phyloP scores from a whole-genome alignment of 2,888 invertebrate species.

The Tenthredo scrophulariae region DNA sequence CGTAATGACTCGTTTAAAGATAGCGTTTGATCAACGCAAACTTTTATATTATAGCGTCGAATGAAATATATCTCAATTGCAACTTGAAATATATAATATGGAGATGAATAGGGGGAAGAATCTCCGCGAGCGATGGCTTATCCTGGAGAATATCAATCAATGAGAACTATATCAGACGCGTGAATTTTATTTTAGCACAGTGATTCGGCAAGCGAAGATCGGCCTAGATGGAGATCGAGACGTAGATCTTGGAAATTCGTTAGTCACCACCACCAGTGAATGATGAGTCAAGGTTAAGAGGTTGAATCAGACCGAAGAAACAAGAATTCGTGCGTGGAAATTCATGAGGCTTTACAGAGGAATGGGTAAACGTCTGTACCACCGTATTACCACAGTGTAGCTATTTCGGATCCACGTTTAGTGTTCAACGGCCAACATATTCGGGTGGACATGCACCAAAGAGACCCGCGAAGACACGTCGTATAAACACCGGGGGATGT shows the following conservation, averaged over 20 bases:
- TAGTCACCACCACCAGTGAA: conserved; percentile 18
- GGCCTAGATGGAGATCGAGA: neutral
- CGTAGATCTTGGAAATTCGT: conserved; percentile 19
- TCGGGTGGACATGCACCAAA: conserved; percentile 47
- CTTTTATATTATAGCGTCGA: conserved; percentile 25
- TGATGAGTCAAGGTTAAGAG: conserved; percentile 44
- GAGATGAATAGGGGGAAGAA: neutral
- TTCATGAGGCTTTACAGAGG: neutral
- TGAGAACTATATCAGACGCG: neutral
- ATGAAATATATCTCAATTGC: conserved; percentile 48
- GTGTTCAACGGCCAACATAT: conserved; percentile 16
- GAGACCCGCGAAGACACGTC: conserved; percentile 42
- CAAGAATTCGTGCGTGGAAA: neutral
- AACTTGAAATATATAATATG: neutral
- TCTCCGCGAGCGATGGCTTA: neutral
- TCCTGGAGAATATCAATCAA: neutral
- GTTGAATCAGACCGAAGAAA: conserved; percentile 14
- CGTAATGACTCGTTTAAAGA: conserved; percentile 36
- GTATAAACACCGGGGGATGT: conserved; percentile 38
- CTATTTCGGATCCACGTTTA: conserved; percentile 34
- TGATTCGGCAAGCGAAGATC: neutral
- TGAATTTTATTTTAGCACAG: neutral
- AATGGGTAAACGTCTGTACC: conserved; percentile 2
- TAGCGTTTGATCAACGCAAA: conserved; percentile 12
- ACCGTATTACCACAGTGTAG: neutral